Evolutionary conservation across 2,888 invertebrate species (phyloP).

Genomic region (Mechanitis mazaeus): DNA sequence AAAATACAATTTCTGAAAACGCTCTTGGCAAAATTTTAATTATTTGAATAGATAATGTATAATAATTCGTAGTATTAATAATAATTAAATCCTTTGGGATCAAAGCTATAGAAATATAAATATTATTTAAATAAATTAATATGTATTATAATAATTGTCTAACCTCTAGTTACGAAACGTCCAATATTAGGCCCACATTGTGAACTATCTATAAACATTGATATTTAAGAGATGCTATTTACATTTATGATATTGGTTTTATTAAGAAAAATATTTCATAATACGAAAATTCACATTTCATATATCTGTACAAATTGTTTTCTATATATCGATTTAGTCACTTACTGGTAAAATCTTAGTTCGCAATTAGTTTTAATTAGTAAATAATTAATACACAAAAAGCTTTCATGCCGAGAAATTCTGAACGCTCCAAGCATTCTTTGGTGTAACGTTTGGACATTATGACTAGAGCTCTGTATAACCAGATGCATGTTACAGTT

Average conservation of each 20-base stretch:
- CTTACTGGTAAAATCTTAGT: constrained; percentile 1
- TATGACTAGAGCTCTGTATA: constrained; percentile 36
- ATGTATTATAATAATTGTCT: neutral
- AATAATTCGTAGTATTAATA: too few relatives aligned
- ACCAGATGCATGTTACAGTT: constrained; percentile 17
- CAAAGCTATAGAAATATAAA: neutral
- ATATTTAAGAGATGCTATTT: constrained; percentile 45
- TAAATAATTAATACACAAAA: constrained; percentile 40
- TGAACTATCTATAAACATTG: constrained; percentile 34
- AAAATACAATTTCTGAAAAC: too few relatives aligned
- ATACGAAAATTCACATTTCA: constrained; percentile 39
- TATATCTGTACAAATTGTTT: constrained; percentile 48
- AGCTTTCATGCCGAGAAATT: constrained; percentile 15
- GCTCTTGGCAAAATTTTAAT: too few relatives aligned
- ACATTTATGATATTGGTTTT: constrained; percentile 42
- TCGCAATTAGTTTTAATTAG: constrained; percentile 10
- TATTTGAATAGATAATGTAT: too few relatives aligned
- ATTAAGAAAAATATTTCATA: constrained; percentile 54
- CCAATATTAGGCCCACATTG: constrained; percentile 30
- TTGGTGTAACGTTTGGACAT: constrained; percentile 30
- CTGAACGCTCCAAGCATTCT: neutral
- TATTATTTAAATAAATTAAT: neutral
- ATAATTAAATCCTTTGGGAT: neutral
- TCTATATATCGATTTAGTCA: constrained; percentile 30
- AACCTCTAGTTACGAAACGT: constrained; percentile 24